Evolutionary conservation across 2,113 vertebrate genomes (phyloP).

Genomic region (Amblyopsis rosae): DNA sequence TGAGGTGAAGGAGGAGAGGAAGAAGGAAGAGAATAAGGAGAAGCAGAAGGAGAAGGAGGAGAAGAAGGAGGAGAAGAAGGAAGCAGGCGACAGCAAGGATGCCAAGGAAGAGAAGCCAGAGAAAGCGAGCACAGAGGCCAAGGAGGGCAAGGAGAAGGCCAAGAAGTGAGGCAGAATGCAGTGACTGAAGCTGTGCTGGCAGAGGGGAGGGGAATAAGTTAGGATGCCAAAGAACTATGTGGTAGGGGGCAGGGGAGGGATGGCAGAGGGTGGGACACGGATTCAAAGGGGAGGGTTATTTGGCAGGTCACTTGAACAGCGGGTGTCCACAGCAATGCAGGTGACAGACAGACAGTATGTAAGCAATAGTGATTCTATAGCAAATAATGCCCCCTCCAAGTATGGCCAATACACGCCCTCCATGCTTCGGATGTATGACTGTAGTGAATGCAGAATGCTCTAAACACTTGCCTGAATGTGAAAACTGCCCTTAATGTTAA

Average conservation of each 20-base stretch:
- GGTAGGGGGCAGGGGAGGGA: not conserved
- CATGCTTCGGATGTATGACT: constrained; percentile 80
- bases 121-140: constrained; percentile 81
- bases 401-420: constrained; percentile 64
- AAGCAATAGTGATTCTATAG: constrained; percentile 76
- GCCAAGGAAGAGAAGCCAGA: constrained; percentile 69
- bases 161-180: constrained; percentile 74
- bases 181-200: constrained; percentile 6
- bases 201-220: constrained; percentile 13
- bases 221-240: constrained; percentile 63
- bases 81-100: constrained; percentile 34
- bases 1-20: constrained; percentile 15
- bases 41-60: constrained; percentile 66
- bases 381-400: constrained; percentile 54
- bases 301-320: constrained; percentile 25
- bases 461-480: constrained; percentile 74
- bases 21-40: constrained; percentile 59
- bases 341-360: constrained; percentile 50
- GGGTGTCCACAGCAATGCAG: constrained; percentile 52
- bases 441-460: constrained; percentile 80
- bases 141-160: constrained; percentile 73
- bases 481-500: constrained; percentile 68
- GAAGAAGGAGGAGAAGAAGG: constrained; percentile 66
- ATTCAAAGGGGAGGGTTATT: constrained; percentile 26
- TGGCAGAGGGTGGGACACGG: not conserved